These are phyloP conservation scores for Penaeus japonicus DNA, from an alignment of 1,140 invertebrate species.

Conservation along the genomic window DNA sequence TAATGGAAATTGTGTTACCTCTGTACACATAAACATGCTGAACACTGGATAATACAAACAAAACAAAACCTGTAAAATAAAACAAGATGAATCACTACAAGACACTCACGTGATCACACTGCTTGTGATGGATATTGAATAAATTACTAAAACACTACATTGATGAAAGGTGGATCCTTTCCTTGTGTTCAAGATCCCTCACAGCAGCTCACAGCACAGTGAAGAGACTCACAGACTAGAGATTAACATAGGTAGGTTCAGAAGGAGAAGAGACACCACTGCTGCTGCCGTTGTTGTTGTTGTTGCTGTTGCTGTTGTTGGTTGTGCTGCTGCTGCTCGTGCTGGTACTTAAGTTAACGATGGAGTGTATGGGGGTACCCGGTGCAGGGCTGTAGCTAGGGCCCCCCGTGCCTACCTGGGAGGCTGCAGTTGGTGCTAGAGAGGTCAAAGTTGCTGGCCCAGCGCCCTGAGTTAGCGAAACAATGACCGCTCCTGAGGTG, in stretches of 20 bases:
- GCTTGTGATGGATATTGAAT: constrained; percentile 55
- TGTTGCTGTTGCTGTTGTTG: constrained; percentile 52
- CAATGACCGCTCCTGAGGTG: constrained; percentile 52
- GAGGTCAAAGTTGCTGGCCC: constrained; percentile 48
- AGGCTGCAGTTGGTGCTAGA: constrained; percentile 46
- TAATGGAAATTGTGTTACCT: constrained; percentile 51
- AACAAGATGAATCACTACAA: constrained; percentile 55
- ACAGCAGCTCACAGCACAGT: constrained; percentile 56
- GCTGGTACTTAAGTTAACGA: constrained; percentile 59
- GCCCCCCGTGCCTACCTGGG: constrained; percentile 54
- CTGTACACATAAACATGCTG: constrained; percentile 44
- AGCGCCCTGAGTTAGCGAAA: constrained; percentile 37
- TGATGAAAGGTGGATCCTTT: not conserved
- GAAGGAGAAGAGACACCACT: constrained; percentile 58
- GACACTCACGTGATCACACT: constrained; percentile 52
- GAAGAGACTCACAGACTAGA: constrained; percentile 60
- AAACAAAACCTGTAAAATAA: constrained; percentile 57
- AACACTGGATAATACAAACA: constrained; percentile 53
- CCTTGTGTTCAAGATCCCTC: constrained; percentile 46
- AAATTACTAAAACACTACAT: constrained; percentile 9
- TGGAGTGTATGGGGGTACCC: constrained; percentile 58
- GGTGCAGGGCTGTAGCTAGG: constrained; percentile 57
- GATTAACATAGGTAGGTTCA: constrained; percentile 60
- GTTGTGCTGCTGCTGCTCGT: constrained; percentile 54
- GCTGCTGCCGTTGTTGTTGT: constrained; percentile 57